These are phyloP conservation scores for Ranitomeya imitator DNA, from an alignment of 2,113 vertebrate species.

Conservation along the genomic window DNA sequence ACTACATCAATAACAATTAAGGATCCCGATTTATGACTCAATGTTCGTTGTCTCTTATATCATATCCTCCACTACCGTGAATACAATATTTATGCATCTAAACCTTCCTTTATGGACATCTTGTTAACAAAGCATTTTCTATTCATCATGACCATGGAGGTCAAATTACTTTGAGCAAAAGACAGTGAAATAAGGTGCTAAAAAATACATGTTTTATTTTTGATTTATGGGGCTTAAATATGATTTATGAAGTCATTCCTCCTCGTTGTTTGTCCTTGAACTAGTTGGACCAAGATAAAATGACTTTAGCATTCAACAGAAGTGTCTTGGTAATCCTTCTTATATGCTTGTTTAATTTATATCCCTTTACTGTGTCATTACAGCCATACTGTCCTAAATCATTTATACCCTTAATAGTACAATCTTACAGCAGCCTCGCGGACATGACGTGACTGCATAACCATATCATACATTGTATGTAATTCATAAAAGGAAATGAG, in stretches of 20 bases:
- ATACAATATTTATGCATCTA: background rate
- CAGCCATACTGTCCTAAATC: background rate
- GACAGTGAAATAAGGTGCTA: background rate
- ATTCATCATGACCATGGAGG: background rate
- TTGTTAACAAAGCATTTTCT: slow-evolving; percentile 1
- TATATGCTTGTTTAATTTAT: slow-evolving; percentile 7
- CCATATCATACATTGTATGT: background rate
- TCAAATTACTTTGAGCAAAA: slow-evolving; percentile 4
- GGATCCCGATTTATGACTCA: background rate
- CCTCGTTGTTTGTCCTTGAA: slow-evolving; percentile 44
- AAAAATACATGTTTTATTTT: slow-evolving; percentile 22
- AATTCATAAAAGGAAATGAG: background rate
- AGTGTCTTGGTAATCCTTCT: slow-evolving; percentile 9
- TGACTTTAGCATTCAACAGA: slow-evolving; percentile 30
- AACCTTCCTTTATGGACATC: too few species aligned
- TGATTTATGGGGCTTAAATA: slow-evolving; percentile 46
- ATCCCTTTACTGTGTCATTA: background rate
- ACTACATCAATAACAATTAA: background rate
- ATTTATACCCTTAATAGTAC: slow-evolving; percentile 1
- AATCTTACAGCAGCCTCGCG: background rate
- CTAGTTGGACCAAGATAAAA: slow-evolving; percentile 43
- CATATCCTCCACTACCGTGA: background rate
- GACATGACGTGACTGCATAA: background rate
- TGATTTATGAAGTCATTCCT: slow-evolving; percentile 45
- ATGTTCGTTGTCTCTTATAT: background rate